Evolutionary conservation across 1,140 invertebrate species (phyloP).

Genomic region (Drosophila kikkawai): DNA sequence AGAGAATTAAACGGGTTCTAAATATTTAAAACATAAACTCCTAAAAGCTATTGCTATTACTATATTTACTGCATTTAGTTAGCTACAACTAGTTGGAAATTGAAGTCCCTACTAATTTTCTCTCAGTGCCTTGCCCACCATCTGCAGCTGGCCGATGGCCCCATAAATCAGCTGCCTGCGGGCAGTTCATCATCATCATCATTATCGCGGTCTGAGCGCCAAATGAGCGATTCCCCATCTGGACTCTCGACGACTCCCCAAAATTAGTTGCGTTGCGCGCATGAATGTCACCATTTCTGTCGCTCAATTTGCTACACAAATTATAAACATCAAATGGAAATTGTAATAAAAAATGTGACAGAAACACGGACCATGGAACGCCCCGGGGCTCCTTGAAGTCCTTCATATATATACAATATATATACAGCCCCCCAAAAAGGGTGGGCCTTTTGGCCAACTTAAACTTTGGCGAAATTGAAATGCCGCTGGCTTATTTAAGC

Average conservation of each 20-base stretch:
- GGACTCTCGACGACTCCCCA: conserved; percentile 34
- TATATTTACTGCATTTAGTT: no score
- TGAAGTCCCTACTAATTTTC: not conserved
- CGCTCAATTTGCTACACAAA: conserved; percentile 77
- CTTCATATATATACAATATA: not conserved
- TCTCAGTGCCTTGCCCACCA: not conserved
- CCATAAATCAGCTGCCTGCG: conserved; percentile 72
- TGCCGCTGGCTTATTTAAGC: conserved; percentile 76
- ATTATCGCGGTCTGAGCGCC: conserved; percentile 18
- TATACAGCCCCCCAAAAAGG: conserved; percentile 8
- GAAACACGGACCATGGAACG: conserved; percentile 27
- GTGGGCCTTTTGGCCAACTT: conserved; percentile 34
- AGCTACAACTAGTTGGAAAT: no score
- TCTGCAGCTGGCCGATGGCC: conserved; percentile 22
- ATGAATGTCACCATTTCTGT: conserved; percentile 73
- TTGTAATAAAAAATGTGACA: conserved; percentile 59
- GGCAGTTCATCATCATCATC: conserved; percentile 77
- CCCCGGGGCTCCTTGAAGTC: conserved; percentile 12
- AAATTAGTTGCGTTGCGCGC: conserved; percentile 63
- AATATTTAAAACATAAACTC: no score
- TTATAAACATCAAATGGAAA: conserved; percentile 79
- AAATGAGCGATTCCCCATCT: conserved; percentile 52
- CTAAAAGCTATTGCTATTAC: no score
- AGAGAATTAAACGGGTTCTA: no score
- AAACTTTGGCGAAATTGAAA: conserved; percentile 72